These are phyloP conservation scores for Centropus bengalensis DNA, from an alignment of 2,113 vertebrate species.

Conservation along the genomic window DNA sequence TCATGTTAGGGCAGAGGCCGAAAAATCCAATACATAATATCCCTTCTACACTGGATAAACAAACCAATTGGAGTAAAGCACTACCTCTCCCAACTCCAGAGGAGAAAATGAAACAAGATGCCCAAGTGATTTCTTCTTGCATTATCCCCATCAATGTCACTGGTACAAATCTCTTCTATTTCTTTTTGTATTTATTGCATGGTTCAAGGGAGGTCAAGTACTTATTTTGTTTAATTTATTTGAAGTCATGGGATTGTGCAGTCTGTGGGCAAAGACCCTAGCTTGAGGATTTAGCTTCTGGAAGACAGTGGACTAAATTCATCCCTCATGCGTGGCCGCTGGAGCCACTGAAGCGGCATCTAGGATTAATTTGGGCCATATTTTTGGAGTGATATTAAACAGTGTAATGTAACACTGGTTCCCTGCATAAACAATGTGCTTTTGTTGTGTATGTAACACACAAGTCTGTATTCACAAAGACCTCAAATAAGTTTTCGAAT, in stretches of 20 bases:
- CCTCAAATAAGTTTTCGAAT: slow-evolving; percentile 75
- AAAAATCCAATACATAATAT: slow-evolving; percentile 94
- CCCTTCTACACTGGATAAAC: slow-evolving; percentile 97
- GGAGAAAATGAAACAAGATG: slow-evolving; percentile 94
- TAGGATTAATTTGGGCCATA: slow-evolving; percentile 47
- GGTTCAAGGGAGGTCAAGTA: slow-evolving; percentile 61
- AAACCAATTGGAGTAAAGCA: slow-evolving; percentile 96
- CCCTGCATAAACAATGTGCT: slow-evolving; percentile 45
- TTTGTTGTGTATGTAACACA: slow-evolving; percentile 70
- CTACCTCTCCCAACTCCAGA: slow-evolving; percentile 97
- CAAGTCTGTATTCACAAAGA: slow-evolving; percentile 57
- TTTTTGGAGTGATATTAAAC: slow-evolving; percentile 11
- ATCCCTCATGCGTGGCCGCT: not conserved
- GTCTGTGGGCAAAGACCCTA: slow-evolving; percentile 23
- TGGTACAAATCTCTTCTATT: slow-evolving; percentile 83
- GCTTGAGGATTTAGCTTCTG: slow-evolving; percentile 18
- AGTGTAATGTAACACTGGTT: slow-evolving; percentile 18
- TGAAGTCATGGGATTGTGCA: slow-evolving; percentile 18
- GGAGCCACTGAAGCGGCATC: not conserved
- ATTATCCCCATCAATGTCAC: slow-evolving; percentile 99
- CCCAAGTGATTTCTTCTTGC: slow-evolving; percentile 93
- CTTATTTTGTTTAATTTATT: slow-evolving; percentile 57
- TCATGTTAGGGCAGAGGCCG: slow-evolving; percentile 91
- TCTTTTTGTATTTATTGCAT: slow-evolving; percentile 62
- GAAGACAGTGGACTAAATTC: slow-evolving; percentile 49